Conservation (phyloP, 1,140 invertebrate species). For the Oreohelix idahoensis region DNA sequence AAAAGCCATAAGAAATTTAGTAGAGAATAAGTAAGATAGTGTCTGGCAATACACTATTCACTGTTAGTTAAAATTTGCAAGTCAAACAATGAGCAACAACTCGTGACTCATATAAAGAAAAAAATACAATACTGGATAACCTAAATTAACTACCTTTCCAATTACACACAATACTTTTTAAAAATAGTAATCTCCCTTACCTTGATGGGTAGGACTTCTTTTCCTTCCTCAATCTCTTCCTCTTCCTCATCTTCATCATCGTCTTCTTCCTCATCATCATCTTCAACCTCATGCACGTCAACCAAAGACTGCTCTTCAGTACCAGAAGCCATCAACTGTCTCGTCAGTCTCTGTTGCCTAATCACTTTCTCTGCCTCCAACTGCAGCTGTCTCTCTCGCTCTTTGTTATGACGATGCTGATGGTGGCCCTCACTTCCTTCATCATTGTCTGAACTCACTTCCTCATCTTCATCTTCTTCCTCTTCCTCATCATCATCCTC, state of each 20-base stretch:
- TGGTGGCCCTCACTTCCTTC: constrained; percentile 40
- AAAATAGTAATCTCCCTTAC: background rate
- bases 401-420: constrained; percentile 33
- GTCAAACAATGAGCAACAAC: too few relatives aligned
- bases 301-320: constrained; percentile 17
- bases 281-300: constrained; percentile 31
- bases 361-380: constrained; percentile 35
- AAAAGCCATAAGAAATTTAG: too few relatives aligned
- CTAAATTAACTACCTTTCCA: too few relatives aligned
- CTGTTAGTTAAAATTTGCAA: too few relatives aligned
- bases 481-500: constrained; percentile 48
- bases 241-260: constrained; percentile 39
- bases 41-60: too few relatives aligned
- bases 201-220: constrained; percentile 20
- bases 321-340: constrained; percentile 40
- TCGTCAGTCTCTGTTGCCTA: constrained; percentile 36
- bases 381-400: constrained; percentile 16
- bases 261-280: constrained; percentile 36
- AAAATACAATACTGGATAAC: too few relatives aligned
- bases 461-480: constrained; percentile 47
- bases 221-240: constrained; percentile 33
- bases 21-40: too few relatives aligned
- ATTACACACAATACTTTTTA: too few relatives aligned
- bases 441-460: constrained; percentile 49
- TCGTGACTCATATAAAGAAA: too few relatives aligned